Evolutionary conservation across 2,888 invertebrate genomes (phyloP), one percentile per base, ranked within the genome.

Genomic region (Drosophila robusta): DNA sequence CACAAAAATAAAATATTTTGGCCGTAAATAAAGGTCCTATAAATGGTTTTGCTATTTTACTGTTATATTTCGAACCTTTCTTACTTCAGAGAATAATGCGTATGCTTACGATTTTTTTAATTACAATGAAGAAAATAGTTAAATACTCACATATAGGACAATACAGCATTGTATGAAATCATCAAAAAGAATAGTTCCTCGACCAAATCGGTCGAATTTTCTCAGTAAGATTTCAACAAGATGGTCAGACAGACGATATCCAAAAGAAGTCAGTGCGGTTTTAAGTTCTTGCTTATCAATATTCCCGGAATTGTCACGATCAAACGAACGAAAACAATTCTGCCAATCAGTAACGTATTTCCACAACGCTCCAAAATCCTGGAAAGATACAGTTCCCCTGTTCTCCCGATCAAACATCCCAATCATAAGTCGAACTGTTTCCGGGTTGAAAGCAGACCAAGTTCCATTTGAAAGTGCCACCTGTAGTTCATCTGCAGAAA

Each of bases 281-380:
- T 96, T 96, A 16, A 99, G 92, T 93, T 99, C 99, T 57, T 95
- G 93, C 84, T 94, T 95, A 92, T 99, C 99, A 80, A 99, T 99
- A 88, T 97, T 97, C n/a, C 99, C 97, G 2, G 97, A 97, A 90
- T 95, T 96, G 90, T 99, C 99, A 44, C 96, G 93, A 91, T 99
- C 99, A 91, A 98, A 99, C 0, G 97, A 96, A 44, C 97, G 95
- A 92, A 99, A 99, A 91, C 98, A 98, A 89, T 95, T 96, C 91
- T 99, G 98, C 99, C 99, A 99, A 90, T 99, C 99, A 7, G 97
- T 98, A 0, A 99, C 98, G 92, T 99, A 99, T 91, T 98, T 98
- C 99, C 99, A 99, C 0, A 99, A 93, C 0, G 97, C 96, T 55
- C 97, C 96, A 93, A 99, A 99, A 92, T 99, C 99, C 88, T 98